Evolutionary conservation across 2,888 invertebrate species (phyloP), one percentile per base, ranked within the genome.

Genomic region (Pomacea canaliculata): DNA sequence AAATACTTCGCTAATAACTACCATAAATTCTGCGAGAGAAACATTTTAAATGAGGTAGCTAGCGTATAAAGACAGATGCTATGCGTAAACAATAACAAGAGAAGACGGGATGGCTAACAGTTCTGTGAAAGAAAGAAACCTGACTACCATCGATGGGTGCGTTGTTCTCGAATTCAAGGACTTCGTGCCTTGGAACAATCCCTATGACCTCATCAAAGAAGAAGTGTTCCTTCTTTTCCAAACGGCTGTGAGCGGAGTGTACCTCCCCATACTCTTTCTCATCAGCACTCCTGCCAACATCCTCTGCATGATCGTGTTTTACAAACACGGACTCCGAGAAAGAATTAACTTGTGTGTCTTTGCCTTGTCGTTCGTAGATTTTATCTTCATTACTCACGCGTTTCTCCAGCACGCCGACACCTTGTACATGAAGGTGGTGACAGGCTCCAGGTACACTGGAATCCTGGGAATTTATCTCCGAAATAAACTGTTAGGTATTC

Each of bases 251-350:
- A 27, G 23, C 27, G 19, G 23, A 2, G 63, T 10, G 10, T 63
- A 23, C 27, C 63, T 63, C 18, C 27, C n/a, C 1, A 27, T 63
- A 10, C 63, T 63, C 63, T 63, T 63, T 27, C 63, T 63, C 18
- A 27, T 63, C 63, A 63, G 63, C 63, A 27, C 63, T 63, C 63
- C 63, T 27, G 19, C 63, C 9, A 63, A 12, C 63, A 63, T 63
- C 63, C n/a, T 63, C 63, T 16, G 63, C 10, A 63, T 63, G 63
- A 63, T 63, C 63, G 63, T 27, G 16, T 63, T 63, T 19, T 63
- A 63, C 63, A 63, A 63, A 19, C 63, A 63, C 23, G 63, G 63
- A 63, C n/a, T 63, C 18, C 5, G 10, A 63, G 63, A 63, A 27
- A 12, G 63, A 12, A 63, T 63, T 19, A 63, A 63, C 63, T 19